Conservation (phyloP, 2,113 vertebrate genomes). For the Arizona elegans region DNA sequence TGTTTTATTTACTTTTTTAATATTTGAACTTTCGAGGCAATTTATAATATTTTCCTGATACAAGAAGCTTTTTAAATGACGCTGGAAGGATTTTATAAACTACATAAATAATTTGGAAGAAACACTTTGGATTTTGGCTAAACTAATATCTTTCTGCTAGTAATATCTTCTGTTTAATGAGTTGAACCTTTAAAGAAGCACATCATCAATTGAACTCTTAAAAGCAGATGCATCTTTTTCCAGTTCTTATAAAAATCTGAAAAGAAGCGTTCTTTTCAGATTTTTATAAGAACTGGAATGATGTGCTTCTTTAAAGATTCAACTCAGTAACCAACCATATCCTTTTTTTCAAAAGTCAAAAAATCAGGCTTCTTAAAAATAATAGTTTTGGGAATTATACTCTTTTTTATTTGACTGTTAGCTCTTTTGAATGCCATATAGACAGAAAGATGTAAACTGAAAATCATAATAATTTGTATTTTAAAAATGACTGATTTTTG, state of each 20-base stretch:
- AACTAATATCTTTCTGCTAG: neutral
- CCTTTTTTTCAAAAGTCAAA: neutral
- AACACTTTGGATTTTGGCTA: neutral
- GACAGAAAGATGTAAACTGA: neutral
- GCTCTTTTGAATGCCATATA: neutral
- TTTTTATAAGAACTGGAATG: neutral
- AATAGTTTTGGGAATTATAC: neutral
- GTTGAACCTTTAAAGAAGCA: neutral
- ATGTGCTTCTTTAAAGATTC: neutral
- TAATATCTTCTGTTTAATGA: neutral
- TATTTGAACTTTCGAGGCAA: neutral
- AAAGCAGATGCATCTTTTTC: neutral
- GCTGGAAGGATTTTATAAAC: neutral
- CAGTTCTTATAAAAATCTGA: neutral
- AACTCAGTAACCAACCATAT: neutral
- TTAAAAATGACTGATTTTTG: neutral
- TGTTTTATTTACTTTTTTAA: neutral
- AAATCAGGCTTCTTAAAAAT: neutral
- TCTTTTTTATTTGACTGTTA: neutral
- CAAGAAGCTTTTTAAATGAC: neutral
- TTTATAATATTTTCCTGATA: neutral
- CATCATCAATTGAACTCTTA: neutral
- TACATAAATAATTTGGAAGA: neutral
- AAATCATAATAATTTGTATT: neutral
- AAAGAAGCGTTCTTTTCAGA: neutral